phyloP scores from a whole-genome alignment of 2,113 vertebrate species.

The Callorhinus ursinus region DNA sequence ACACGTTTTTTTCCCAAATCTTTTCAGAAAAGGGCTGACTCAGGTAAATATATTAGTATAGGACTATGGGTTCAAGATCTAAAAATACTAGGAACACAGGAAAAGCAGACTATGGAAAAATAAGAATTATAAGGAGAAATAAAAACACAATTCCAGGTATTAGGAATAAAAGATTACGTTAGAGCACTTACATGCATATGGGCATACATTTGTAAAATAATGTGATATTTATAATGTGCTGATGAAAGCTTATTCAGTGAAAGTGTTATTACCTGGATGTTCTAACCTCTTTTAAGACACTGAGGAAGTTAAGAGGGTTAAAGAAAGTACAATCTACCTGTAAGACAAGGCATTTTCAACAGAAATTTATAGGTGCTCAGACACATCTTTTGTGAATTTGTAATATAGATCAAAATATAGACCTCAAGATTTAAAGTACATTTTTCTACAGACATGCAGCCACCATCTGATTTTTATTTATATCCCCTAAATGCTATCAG shows the following conservation, averaged over 20 bases:
- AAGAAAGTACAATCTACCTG: neutral
- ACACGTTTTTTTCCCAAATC: neutral
- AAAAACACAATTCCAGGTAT: slow-evolving; percentile 27
- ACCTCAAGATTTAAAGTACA: slow-evolving; percentile 23
- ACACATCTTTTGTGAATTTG: neutral
- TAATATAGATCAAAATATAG: slow-evolving; percentile 9
- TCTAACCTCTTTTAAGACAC: neutral
- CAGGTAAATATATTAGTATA: neutral
- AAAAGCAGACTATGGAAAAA: neutral
- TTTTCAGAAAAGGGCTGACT: slow-evolving; percentile 32
- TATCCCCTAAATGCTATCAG: neutral
- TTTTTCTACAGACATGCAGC: neutral
- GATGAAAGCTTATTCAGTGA: neutral
- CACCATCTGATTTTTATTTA: neutral
- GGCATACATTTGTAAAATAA: neutral
- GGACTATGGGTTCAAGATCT: neutral
- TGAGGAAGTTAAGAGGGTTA: neutral
- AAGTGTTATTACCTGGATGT: neutral
- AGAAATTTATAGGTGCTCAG: neutral
- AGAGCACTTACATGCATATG: neutral
- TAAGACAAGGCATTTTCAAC: neutral
- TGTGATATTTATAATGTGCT: neutral
- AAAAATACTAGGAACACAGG: slow-evolving; percentile 1
- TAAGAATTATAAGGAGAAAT: slow-evolving; percentile 21
- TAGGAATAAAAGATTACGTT: neutral